A percentile compares a stretch with the other conserved stretches of the same genome.
Conservation (phyloP, 2,888 invertebrate genomes). For the Nysson spinosus region DNA sequence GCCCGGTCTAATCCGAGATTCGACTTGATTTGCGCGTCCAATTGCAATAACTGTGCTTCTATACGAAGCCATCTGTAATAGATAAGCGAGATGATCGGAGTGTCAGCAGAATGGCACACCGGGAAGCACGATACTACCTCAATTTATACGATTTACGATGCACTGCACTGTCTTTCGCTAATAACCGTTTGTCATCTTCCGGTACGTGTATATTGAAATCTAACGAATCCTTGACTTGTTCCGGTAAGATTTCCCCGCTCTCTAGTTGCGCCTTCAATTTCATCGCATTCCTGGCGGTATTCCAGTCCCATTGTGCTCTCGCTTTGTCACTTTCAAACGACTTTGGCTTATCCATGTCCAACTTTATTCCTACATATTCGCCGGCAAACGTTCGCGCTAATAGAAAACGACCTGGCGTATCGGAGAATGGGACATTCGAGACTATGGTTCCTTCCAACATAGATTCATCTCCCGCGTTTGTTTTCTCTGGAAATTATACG, state of each 20-base stretch:
- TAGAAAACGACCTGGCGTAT: constrained; percentile 76
- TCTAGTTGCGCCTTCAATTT: constrained; percentile 82
- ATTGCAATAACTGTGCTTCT: constrained; percentile 82
- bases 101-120: not conserved
- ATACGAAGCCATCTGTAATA: constrained; percentile 80
- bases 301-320: constrained; percentile 83
- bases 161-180: constrained; percentile 66
- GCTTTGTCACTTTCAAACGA: constrained; percentile 81
- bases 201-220: constrained; percentile 82
- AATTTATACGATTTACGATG: constrained; percentile 78
- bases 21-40: constrained; percentile 84
- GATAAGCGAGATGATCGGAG: not conserved
- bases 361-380: constrained; percentile 83
- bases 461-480: constrained; percentile 48
- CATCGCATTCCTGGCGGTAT: constrained; percentile 81
- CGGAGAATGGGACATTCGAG: constrained; percentile 51
- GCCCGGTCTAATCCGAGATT: constrained; percentile 84
- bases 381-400: constrained; percentile 82
- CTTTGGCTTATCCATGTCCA: constrained; percentile 81
- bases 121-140: constrained; percentile 57
- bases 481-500: constrained; percentile 58
- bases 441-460: constrained; percentile 57
- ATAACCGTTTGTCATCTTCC: constrained; percentile 80
- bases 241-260: constrained; percentile 81
- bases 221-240: constrained; percentile 80